Evolutionary conservation across 1,140 invertebrate genomes (phyloP), one percentile per base, ranked within the genome.

Genomic region (Phenacoccus solenopsis): DNA sequence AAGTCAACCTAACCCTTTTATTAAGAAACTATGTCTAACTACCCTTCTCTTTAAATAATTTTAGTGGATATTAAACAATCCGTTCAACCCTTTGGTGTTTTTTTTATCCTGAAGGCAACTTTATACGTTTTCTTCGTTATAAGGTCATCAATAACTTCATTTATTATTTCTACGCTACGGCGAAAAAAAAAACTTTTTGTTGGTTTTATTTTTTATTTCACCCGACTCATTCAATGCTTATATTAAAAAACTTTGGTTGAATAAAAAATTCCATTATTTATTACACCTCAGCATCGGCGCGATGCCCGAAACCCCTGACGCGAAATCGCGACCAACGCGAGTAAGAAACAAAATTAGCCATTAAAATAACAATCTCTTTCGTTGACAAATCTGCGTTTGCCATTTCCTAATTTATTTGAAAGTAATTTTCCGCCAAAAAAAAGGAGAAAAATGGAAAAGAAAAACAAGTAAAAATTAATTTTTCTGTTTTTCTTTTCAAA

Each of bases 1-100:
- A 64, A 64, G 59, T 64, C 59, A 64, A 64, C 59, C 20, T 22
- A 64, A 64, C 59, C 59, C 59, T 64, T 64, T 64, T 64, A 64
- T 64, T 64, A 64, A 64, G 59, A 64, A 64, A 64, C 20, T 64
- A 64, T 64, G 59, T 24, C 59, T 24, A 64, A 64, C 59, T 64
- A 24, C 59, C 59, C 59, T 64, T 64, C 59, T 24, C 25, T 25
- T 16, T 10, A 24, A 64, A 64, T 64, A 25, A 64, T 64, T 64
- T 64, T 64, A 64, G 59, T 64, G 25, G 10, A 64, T 64, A 64
- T 64, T 64, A 64, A 64, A 64, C 59, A 64, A 64, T 64, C 21
- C 59, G 25, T 64, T 24, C 59, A 64, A 27, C 59, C 59, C 59
- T 64, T 64, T 25, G 59, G 21, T 64, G 22, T 64, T 64, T 25